Evolutionary conservation across 2,888 invertebrate genomes (phyloP).

Genomic region (Siphlonurus alternatus): DNA sequence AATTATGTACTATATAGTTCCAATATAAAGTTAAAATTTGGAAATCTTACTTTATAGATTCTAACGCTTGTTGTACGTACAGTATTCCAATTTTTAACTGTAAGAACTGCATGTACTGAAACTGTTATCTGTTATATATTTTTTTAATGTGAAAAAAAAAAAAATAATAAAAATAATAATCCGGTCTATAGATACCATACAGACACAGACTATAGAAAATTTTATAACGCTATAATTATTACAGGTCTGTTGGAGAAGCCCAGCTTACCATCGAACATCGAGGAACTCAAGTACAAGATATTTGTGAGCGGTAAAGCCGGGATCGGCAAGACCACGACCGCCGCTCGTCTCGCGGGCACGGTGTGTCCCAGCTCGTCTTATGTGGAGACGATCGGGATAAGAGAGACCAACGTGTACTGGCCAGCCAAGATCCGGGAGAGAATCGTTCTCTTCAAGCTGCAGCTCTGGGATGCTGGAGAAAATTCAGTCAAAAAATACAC

Average conservation of each 20-base stretch:
- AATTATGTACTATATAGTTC: too few species aligned
- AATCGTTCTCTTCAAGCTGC: constrained; percentile 34
- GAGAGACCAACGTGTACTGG: constrained; percentile 36
- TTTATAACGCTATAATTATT: too few species aligned
- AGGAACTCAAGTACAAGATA: constrained; percentile 37
- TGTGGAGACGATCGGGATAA: constrained; percentile 32
- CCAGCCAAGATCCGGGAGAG: constrained; percentile 36
- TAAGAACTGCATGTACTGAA: too few species aligned
- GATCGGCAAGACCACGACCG: constrained; percentile 35
- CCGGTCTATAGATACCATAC: too few species aligned
- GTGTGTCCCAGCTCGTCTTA: constrained; percentile 23
- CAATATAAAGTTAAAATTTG: too few species aligned
- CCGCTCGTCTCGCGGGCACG: constrained; percentile 31
- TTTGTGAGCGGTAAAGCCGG: constrained; percentile 35
- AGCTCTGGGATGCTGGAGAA: constrained; percentile 41
- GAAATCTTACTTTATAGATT: too few species aligned
- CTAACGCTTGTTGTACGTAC: too few species aligned
- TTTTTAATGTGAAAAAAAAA: too few species aligned
- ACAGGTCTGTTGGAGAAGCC: constrained; percentile 35
- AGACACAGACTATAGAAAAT: too few species aligned
- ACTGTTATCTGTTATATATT: too few species aligned
- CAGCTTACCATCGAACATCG: constrained; percentile 27
- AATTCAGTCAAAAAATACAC: constrained; percentile 35
- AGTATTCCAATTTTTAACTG: too few species aligned
- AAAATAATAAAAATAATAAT: too few species aligned